phyloP scores from a whole-genome alignment of 1,140 invertebrate genomes.

The Drosophila littoralis region DNA sequence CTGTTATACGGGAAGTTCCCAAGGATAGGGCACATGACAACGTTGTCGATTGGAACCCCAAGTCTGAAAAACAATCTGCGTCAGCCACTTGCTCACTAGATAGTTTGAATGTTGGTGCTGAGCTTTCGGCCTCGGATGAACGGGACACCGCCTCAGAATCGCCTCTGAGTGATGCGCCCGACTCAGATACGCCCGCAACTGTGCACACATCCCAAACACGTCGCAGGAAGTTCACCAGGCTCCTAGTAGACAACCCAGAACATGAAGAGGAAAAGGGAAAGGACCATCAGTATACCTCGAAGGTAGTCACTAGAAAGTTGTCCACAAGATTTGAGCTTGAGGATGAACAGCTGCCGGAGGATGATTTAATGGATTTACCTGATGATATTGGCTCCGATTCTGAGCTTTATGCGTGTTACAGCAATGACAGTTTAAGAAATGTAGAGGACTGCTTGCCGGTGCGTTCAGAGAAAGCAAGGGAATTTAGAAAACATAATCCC shows the following conservation, averaged over 20 bases:
- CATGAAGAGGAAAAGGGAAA: not conserved
- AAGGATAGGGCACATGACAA: slow-evolving; percentile 21
- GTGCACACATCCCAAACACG: not conserved
- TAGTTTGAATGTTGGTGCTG: slow-evolving; percentile 55
- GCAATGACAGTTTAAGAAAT: not conserved
- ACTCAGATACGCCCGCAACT: not conserved
- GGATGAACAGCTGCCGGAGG: not conserved
- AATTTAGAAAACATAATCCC: not conserved
- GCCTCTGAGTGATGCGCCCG: not conserved
- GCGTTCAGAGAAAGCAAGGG: not conserved
- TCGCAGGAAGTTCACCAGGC: slow-evolving; percentile 41
- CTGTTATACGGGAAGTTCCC: slow-evolving; percentile 35
- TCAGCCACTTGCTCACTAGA: not conserved
- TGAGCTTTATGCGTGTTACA: not conserved
- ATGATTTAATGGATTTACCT: not conserved
- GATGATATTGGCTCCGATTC: not conserved
- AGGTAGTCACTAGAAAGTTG: not conserved
- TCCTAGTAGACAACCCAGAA: not conserved
- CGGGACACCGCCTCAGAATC: not conserved
- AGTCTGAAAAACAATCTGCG: not conserved
- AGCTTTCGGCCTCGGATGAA: slow-evolving; percentile 48
- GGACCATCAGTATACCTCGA: not conserved
- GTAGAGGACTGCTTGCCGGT: not conserved
- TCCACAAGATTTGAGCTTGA: not conserved
- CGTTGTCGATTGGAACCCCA: not conserved